These are phyloP conservation scores for Petrocephalus schoutedeni DNA, from an alignment of 2,797 vertebrate species.

Conservation along the genomic window DNA sequence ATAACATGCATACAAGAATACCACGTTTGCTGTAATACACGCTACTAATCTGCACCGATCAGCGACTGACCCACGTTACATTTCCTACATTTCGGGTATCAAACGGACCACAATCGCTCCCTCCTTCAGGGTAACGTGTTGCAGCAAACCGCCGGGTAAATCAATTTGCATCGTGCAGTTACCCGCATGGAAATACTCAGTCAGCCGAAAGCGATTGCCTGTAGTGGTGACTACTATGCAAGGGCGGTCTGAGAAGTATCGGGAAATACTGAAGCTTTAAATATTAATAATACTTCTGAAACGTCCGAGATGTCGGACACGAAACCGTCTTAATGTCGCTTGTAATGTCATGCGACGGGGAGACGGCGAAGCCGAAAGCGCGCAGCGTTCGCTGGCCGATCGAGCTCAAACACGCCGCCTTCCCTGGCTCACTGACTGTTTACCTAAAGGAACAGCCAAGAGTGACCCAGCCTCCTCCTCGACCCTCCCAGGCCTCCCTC, in stretches of 20 bases:
- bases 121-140: not conserved
- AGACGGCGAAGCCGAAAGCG: not conserved
- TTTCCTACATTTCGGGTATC: slow-evolving; percentile 8
- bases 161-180: not conserved
- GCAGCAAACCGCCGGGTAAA: not conserved
- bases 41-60: not conserved
- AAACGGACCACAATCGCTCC: not conserved
- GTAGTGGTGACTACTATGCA: not conserved
- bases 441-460: slow-evolving; percentile 61
- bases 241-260: not conserved
- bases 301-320: not conserved
- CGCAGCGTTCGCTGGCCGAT: not conserved
- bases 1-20: not conserved
- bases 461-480: slow-evolving; percentile 49
- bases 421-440: slow-evolving; percentile 61
- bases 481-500: slow-evolving; percentile 53
- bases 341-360: not conserved
- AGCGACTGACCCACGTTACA: not conserved
- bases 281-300: not conserved
- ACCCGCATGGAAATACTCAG: not conserved
- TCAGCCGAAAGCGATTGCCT: not conserved
- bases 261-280: not conserved
- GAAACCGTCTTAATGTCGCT: not conserved
- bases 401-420: slow-evolving; percentile 33
- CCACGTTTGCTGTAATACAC: not conserved